phyloP scores from a whole-genome alignment of 2,797 vertebrate species.

The Cottoperca gobio region DNA sequence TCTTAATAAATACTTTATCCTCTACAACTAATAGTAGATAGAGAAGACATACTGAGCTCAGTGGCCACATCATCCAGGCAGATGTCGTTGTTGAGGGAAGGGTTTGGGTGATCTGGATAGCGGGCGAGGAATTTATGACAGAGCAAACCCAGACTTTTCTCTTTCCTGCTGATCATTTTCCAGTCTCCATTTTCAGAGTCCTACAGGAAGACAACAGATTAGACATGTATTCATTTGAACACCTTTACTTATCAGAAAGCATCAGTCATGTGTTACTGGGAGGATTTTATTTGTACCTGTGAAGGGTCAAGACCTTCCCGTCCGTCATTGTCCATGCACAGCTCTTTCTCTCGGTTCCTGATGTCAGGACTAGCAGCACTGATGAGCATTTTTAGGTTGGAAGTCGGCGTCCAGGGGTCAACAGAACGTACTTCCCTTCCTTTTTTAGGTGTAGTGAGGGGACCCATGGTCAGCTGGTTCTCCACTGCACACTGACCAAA shows the following conservation, averaged over 20 bases:
- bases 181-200: conserved; percentile 89
- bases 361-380: conserved; percentile 97
- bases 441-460: conserved; percentile 92
- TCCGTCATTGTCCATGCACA: conserved; percentile 75
- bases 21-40: no score
- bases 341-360: conserved; percentile 91
- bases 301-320: conserved; percentile 77
- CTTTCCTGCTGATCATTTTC: conserved; percentile 92
- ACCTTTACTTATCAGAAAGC: neutral
- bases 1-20: neutral
- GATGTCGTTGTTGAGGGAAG: conserved; percentile 89
- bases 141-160: conserved; percentile 95
- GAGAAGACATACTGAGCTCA: conserved; percentile 90
- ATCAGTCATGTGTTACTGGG: fast-evolving
- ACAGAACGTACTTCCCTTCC: conserved; percentile 81
- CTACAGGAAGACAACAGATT: conserved; percentile 64
- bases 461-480: conserved; percentile 78
- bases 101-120: conserved; percentile 91
- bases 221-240: fast-evolving
- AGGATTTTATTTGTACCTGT: conserved; percentile 71
- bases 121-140: conserved; percentile 95
- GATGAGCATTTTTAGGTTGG: conserved; percentile 97
- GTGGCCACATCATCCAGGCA: conserved; percentile 95
- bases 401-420: conserved; percentile 98
- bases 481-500: conserved; percentile 63